Conservation (phyloP, 2,888 invertebrate species). For the Yponomeuta malinellus region DNA sequence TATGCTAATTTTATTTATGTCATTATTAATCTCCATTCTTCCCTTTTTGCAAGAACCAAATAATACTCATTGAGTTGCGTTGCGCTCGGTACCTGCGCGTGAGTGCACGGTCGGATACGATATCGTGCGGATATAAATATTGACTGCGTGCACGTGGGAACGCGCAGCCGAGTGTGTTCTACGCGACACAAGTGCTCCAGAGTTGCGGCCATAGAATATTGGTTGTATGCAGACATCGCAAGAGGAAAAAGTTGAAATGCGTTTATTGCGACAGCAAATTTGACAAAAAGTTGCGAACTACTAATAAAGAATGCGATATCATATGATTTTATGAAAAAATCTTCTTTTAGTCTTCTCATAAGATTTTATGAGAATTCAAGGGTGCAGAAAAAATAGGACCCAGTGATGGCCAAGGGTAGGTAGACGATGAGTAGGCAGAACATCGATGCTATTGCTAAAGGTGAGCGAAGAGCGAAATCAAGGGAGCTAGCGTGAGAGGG, state of each 20-base stretch:
- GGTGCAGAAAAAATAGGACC: too few relatives aligned
- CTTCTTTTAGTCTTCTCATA: too few relatives aligned
- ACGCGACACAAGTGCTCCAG: not conserved
- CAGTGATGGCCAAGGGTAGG: too few relatives aligned
- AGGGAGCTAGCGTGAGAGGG: too few relatives aligned
- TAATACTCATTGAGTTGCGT: not conserved
- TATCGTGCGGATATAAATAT: conserved; percentile 11
- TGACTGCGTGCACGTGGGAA: conserved; percentile 12
- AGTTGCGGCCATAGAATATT: not conserved
- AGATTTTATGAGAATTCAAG: too few relatives aligned
- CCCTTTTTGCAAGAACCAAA: not conserved
- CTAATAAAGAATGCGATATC: too few relatives aligned
- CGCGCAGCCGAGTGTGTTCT: not conserved
- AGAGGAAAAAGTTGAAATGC: not conserved
- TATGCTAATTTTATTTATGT: not conserved
- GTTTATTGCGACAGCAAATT: too few relatives aligned
- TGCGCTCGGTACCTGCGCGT: not conserved
- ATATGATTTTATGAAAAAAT: too few relatives aligned
- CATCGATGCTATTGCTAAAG: too few relatives aligned
- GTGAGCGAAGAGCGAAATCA: too few relatives aligned
- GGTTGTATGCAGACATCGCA: not conserved
- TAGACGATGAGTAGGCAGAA: too few relatives aligned
- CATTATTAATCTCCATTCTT: not conserved
- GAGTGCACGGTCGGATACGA: conserved; percentile 6
- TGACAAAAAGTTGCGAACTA: too few relatives aligned